These are phyloP conservation scores for Hirtodrosophila trivittata DNA, from an alignment of 2,888 invertebrate genomes.

Conservation along the genomic window DNA sequence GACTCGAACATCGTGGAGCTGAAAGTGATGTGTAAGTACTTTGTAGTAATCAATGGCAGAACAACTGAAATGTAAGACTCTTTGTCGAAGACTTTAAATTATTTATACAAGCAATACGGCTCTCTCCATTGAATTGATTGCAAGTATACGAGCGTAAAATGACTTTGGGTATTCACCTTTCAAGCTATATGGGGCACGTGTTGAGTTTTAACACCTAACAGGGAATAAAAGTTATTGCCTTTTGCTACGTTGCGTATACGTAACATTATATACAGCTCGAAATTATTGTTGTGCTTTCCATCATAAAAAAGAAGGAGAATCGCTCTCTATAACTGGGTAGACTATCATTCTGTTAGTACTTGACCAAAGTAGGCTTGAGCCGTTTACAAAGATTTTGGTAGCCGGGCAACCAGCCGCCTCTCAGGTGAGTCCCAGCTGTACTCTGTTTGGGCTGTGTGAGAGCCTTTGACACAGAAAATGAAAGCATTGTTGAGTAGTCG, in stretches of 20 bases:
- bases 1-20: slow-evolving; percentile 91
- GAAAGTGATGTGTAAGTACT: slow-evolving; percentile 95
- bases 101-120: too few species aligned
- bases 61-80: neutral
- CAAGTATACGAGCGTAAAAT: slow-evolving; percentile 26
- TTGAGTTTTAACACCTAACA: slow-evolving; percentile 40
- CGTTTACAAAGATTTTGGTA: slow-evolving; percentile 46
- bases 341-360: slow-evolving; percentile 29
- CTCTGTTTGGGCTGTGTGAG: slow-evolving; percentile 56
- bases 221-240: slow-evolving; percentile 38
- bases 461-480: slow-evolving; percentile 70
- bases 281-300: too few species aligned
- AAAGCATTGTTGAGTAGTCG: slow-evolving; percentile 46
- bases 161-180: slow-evolving; percentile 19
- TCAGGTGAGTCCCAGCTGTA: neutral
- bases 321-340: slow-evolving; percentile 15
- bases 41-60: neutral
- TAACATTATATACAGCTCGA: slow-evolving; percentile 33
- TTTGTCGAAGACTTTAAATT: slow-evolving; percentile 21
- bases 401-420: slow-evolving; percentile 16
- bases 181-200: slow-evolving; percentile 53
- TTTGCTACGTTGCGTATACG: slow-evolving; percentile 38
- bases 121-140: slow-evolving; percentile 49
- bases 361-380: slow-evolving; percentile 12
- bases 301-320: slow-evolving; percentile 37